These are phyloP conservation scores for Atherinosoma microstoma DNA, from an alignment of 2,797 vertebrate species.

Conservation along the genomic window DNA sequence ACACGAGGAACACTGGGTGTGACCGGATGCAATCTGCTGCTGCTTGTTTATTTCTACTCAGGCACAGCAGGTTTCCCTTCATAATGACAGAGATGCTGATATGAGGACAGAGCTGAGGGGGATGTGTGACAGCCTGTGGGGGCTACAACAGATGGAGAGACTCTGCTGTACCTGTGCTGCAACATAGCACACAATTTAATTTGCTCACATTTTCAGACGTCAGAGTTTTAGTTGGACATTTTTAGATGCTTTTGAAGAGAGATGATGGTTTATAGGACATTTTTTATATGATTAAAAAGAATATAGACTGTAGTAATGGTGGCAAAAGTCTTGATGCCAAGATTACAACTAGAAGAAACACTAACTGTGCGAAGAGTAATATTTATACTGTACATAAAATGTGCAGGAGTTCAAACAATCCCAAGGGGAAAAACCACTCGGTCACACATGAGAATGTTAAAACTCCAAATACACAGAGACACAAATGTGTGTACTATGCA, in stretches of 20 bases:
- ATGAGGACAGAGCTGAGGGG: neutral
- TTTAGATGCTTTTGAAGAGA: neutral
- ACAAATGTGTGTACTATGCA: neutral
- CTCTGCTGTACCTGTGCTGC: neutral
- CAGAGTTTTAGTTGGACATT: neutral
- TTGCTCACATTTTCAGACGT: neutral
- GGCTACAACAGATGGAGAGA: conserved; percentile 23
- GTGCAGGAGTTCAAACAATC: conserved; percentile 1
- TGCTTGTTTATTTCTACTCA: conserved; percentile 20
- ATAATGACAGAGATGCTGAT: neutral
- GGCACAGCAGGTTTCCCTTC: conserved; percentile 7
- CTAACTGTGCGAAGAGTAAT: neutral
- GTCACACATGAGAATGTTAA: conserved; percentile 5
- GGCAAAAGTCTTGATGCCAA: neutral
- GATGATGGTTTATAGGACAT: neutral
- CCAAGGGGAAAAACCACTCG: neutral
- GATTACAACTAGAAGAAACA: neutral
- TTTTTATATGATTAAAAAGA: neutral
- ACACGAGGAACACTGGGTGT: conserved; percentile 22
- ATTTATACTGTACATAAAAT: conserved; percentile 1
- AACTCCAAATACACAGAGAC: conserved; percentile 15
- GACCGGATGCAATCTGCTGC: conserved; percentile 10
- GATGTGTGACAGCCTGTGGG: conserved; percentile 14
- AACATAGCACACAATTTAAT: neutral
- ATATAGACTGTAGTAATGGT: neutral